Evolutionary conservation across 2,888 invertebrate genomes (phyloP), one percentile per base, ranked within the genome.

Genomic region (Drosophila nr. perissopoda): DNA sequence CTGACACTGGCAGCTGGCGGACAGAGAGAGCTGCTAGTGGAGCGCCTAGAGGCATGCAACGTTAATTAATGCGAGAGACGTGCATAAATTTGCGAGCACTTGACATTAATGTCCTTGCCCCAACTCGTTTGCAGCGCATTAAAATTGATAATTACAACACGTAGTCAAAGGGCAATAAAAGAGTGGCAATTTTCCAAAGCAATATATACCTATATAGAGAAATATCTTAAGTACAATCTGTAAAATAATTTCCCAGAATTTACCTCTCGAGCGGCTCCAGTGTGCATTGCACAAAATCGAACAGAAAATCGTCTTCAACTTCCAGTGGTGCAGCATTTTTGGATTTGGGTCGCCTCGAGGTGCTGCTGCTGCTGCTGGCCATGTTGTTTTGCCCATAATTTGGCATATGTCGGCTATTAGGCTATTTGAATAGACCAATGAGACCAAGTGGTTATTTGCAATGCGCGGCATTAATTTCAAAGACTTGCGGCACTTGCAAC

Each of bases 211-310:
- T 33, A 21, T 52, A 33, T 31, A 29, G 8, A 27, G 18, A 51
- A 33, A n/a, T 31, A 33, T 52, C 8, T 0, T 29, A 11, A 11
- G 18, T 21, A 10, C 16, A 40, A 5, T 31, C 18, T 18, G 13
- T 3, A 29, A 29, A 13, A 51, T n/a, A 49, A 5, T 27, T 29
- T 18, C 10, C 16, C 8, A 8, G 8, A 27, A 5, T 56, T 74
- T 88, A 91, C 91, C 91, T 90, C 49, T 83, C 84, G 27, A 82
- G 68, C 29, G 91, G 91, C 61, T 86, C 83, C 74, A 91, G 58
- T 51, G 81, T 85, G 72, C 91, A 91, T 56, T 92, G 91, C 58
- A 91, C 90, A 77, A 90, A 91, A 77, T 91, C 92, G 34, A 85
- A 75, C 40, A 91, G 79, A 72, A 89, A 91, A 57, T 86, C 83